Base-by-base conservation (phyloP, 2,888 invertebrate species). In the Coenonympha arcania region DNA sequence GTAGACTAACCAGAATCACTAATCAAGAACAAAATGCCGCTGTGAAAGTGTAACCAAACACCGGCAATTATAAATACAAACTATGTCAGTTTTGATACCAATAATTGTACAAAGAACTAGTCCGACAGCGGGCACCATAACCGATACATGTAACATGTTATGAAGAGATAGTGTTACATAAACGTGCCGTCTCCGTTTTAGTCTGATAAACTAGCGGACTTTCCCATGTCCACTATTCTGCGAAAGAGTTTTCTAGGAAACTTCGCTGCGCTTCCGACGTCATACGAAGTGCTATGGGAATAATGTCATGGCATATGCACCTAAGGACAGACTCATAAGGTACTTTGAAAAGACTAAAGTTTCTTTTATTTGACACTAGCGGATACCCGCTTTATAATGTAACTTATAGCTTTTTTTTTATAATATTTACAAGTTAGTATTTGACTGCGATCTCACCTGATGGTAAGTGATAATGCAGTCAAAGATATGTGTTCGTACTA, bases 161-260 rank as follows among this genome's bases (percentile, higher is more conserved):
- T n/a, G n/a, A 52, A 46, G 54, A 52, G 47, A 58, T 64, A 56
- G 50, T 50, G 50, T 65, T 63, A 58, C 65, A 59, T 52, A 61
- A 59, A 57, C 54, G 49, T 52, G 54, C 56, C 56, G 56, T 57
- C 31, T 57, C 59, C 54, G 52, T 11, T 11, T 18, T 11, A 50
- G 50, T 55, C 57, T 60, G 59, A 59, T 55, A 61, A 53, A 51
- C 52, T 48, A 24, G 55, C 55, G 33, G 50, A 56, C 55, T 56
- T 56, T 61, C 58, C 56, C 56, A 56, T 56, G 59, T 49, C 45
- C 43, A 46, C 34, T 52, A 49, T 55, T 56, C 52, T 28, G 42
- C 48, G 53, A 60, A 54, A 44, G 42, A 49, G 52, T 47, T 45
- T 59, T 54, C 61, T 55, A 50, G 47, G 61, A 59, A 60, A 50